A percentile compares a stretch with the other conserved stretches of the same genome.
phyloP scores from a whole-genome alignment of 2,113 vertebrate genomes.

The Shinisaurus crocodilurus region DNA sequence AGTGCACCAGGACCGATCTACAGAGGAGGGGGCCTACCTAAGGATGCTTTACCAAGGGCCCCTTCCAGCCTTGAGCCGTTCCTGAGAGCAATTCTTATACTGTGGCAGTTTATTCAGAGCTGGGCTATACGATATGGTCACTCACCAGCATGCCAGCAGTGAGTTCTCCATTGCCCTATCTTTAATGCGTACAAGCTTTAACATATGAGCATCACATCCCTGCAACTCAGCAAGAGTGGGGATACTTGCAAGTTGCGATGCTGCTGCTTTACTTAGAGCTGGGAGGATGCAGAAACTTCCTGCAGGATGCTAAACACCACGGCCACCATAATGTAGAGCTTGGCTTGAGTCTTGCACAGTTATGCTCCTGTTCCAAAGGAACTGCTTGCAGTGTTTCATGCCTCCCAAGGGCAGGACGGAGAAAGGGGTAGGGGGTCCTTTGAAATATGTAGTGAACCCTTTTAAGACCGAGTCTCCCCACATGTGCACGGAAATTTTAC shows the following conservation, averaged over 20 bases:
- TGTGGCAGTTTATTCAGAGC: background rate
- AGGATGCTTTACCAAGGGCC: background rate
- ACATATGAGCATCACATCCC: background rate
- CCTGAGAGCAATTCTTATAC: background rate
- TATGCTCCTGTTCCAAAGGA: background rate
- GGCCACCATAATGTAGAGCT: background rate
- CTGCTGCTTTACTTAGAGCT: background rate
- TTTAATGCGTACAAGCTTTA: background rate
- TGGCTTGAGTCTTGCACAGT: background rate
- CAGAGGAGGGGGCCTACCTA: background rate
- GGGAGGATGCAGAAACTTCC: background rate
- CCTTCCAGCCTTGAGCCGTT: background rate
- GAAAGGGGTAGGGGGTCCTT: background rate
- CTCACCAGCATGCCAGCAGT: background rate
- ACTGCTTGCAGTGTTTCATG: background rate
- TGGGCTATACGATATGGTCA: background rate
- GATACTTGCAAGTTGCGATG: background rate
- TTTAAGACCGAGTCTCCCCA: background rate
- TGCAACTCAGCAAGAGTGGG: background rate
- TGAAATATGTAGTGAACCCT: background rate
- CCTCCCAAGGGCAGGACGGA: too few species aligned
- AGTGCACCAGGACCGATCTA: background rate
- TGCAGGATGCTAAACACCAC: background rate
- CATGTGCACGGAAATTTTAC: background rate
- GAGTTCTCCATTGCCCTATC: background rate